Base-by-base conservation (phyloP, 2,888 invertebrate species). In the Enchytraeus crypticus region DNA sequence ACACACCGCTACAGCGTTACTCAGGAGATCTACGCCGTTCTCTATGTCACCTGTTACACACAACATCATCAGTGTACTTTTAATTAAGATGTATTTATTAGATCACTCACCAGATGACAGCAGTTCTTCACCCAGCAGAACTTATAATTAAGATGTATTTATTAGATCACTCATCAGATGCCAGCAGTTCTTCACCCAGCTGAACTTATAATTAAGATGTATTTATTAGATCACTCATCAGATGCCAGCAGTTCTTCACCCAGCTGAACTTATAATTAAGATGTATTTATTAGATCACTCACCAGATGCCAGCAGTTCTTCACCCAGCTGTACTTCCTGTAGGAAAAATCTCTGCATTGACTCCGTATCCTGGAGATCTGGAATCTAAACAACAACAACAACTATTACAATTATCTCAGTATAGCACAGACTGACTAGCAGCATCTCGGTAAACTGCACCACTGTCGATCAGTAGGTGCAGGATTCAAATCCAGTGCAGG, bases 1-100 rank as follows among this genome's bases (percentile, higher is more conserved):
- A 77, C 97, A 97, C 30, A 97, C 90, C 2, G 92, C 89, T n/a
- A 98, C 90, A 8, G 97, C 97, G 80, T 92, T 93, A 49, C 91
- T 90, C 69, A 98, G 85, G 82, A 97, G 97, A 78, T 95, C 92
- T 56, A 96, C 90, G 43, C 93, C 97, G 51, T 86, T 87, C 68
- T 93, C 80, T 30, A 80, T 69, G 59, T 80, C 77, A 67, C 80
- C 80, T 79, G 68, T n/a, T n/a, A n/a, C n/a, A n/a, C n/a, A n/a
- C n/a, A n/a, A n/a, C n/a, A n/a, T n/a, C n/a, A n/a, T n/a, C n/a
- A n/a, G n/a, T n/a, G n/a, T n/a, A n/a, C n/a, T n/a, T n/a, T n/a
- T n/a, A n/a, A n/a, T n/a, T n/a, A n/a, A n/a, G n/a, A 54, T 55
- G 23, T 26, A 38, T 8, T 55, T 26, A 23, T 21, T 21, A 18